Base-by-base conservation (phyloP, 2,888 invertebrate genomes). In the Acleris literana region DNA sequence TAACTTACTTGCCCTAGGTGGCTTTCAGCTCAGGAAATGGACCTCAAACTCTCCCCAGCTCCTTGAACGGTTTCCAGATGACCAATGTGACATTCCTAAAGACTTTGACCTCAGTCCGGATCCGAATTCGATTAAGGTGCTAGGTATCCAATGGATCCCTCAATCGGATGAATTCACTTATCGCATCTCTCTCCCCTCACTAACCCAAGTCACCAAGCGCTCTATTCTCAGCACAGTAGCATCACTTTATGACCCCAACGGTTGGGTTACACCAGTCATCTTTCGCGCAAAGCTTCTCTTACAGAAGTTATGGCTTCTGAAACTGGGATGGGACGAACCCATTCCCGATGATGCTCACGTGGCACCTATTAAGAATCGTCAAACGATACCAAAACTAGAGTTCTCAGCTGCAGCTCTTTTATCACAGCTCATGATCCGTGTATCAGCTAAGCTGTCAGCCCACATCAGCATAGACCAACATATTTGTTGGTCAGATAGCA, bases 391-490 rank as follows among this genome's bases (percentile, higher is more conserved):
- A 0, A 56, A 56, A 9, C 22, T 56, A 22, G 44, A 56, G 5
- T 25, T 61, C 16, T 52, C 52, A 43, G 52, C 52, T 60, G 43
- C 60, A 17, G 60, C 60, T 44, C 52, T 52, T 16, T 43, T 60
- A 60, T 52, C 52, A 5, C 49, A 52, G 52, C 43, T 60, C 20
- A 52, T 60, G 52, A 39, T n/a, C 22, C 22, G 52, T 18, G 43
- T 52, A n/a, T 52, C 52, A 44, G 39, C 52, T 18, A 0, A 20
- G 22, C 13, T 60, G n/a, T 52, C 52, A 39, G 60, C 52, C 25
- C 52, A 60, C n/a, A 16, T 60, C n/a, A 11, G 25, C 9, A 43
- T 60, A 22, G 48, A 55, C 6, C 44, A 56, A n/a, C 44, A 46
- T 46, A 25, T 3, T 9, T 44, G 46, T 29, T 57, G 57, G 57